Percentiles rank a stretch among this genome's conserved stretches.
These are phyloP conservation scores for Erpetoichthys calabaricus DNA, from an alignment of 2,797 vertebrate species.

Conservation along the genomic window DNA sequence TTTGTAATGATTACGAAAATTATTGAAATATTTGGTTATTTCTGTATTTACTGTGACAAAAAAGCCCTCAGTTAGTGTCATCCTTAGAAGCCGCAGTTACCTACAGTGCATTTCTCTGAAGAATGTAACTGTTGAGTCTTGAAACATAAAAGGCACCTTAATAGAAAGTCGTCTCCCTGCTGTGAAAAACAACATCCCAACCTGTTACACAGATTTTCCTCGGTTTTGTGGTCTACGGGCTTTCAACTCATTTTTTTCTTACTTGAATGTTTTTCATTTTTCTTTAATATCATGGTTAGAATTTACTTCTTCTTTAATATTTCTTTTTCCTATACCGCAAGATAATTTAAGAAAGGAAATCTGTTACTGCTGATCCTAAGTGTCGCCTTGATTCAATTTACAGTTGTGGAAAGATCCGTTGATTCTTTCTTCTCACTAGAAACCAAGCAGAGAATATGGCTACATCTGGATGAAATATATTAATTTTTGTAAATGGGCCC, in stretches of 20 bases:
- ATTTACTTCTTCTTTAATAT: slow-evolving; percentile 12
- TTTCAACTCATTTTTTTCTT: neutral
- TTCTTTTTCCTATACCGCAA: slow-evolving; percentile 18
- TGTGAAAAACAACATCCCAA: slow-evolving; percentile 29
- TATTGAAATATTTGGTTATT: too few species aligned
- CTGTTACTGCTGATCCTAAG: slow-evolving; percentile 21
- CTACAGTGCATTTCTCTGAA: too few species aligned
- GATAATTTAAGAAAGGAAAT: slow-evolving; percentile 27
- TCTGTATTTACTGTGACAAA: too few species aligned
- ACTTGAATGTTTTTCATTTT: slow-evolving; percentile 16
- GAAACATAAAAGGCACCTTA: slow-evolving; percentile 14
- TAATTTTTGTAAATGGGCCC: neutral
- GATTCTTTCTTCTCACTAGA: slow-evolving; percentile 16
- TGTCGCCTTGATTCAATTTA: slow-evolving; percentile 19
- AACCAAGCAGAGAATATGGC: neutral
- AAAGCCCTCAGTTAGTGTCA: too few species aligned
- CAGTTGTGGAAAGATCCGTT: slow-evolving; percentile 22
- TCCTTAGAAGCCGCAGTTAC: too few species aligned
- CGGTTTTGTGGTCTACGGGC: slow-evolving; percentile 20
- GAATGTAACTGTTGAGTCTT: too few species aligned
- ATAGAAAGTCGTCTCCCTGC: slow-evolving; percentile 37
- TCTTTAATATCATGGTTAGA: slow-evolving; percentile 18
- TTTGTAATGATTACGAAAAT: too few species aligned
- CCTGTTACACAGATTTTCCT: slow-evolving; percentile 37
- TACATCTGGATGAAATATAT: neutral